Conservation (phyloP, 2,113 vertebrate species). For the Brachyhypopomus occidentalis region DNA sequence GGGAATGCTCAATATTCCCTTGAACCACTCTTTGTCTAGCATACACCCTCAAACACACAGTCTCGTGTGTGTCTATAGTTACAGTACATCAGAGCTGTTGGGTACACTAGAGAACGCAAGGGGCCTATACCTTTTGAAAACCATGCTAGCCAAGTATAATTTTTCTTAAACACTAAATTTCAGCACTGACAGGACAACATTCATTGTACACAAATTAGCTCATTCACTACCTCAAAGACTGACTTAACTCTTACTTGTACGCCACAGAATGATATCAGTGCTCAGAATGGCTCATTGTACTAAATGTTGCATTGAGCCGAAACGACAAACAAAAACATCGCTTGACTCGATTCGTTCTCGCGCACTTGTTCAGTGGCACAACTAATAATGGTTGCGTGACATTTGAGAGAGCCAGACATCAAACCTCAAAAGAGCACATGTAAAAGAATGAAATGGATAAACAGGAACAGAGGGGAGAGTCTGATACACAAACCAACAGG, state of each 20-base stretch:
- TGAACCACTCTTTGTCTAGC: conserved; percentile 13
- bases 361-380: conserved; percentile 17
- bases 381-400: neutral
- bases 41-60: neutral
- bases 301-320: conserved; percentile 18
- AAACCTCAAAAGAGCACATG: neutral
- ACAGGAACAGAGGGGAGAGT: neutral
- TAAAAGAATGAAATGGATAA: neutral
- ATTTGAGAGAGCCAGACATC: neutral
- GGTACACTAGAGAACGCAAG: neutral
- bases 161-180: neutral
- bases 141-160: too few species aligned
- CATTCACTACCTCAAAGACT: neutral
- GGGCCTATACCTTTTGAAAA: neutral
- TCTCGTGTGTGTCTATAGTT: neutral
- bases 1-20: neutral
- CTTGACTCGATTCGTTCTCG: conserved; percentile 27
- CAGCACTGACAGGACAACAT: neutral
- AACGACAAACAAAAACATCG: conserved; percentile 33
- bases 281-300: conserved; percentile 25
- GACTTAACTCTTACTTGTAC: conserved; percentile 26
- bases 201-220: neutral
- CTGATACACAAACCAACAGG: neutral
- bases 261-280: conserved; percentile 14
- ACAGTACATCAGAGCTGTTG: neutral